These are phyloP conservation scores for Monoplex corrugatus DNA, from an alignment of 2,888 invertebrate species.

Conservation along the genomic window DNA sequence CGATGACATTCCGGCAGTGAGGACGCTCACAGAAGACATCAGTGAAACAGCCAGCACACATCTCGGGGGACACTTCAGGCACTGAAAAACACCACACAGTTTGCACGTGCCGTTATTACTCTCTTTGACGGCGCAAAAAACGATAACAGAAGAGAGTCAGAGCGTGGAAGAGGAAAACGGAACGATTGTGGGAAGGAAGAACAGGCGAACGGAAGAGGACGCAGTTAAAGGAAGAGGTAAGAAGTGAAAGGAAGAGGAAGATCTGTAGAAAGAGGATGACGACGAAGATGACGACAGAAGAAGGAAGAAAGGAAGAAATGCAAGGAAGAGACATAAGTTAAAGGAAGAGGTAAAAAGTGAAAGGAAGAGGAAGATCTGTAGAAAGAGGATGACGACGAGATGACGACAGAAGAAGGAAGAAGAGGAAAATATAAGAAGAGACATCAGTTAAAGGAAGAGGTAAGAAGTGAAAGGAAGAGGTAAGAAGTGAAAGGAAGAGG, in stretches of 20 bases:
- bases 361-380: not conserved
- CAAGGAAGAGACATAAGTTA: not conserved
- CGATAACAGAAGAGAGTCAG: no score
- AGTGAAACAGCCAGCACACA: conserved; percentile 40
- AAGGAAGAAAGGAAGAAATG: no score
- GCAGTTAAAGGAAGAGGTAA: no score
- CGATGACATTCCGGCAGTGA: conserved; percentile 34
- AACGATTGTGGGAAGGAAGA: no score
- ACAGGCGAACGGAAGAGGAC: no score
- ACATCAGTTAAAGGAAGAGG: not conserved
- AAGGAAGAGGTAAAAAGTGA: conserved; percentile 26
- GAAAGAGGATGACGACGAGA: not conserved
- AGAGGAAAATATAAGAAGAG: not conserved
- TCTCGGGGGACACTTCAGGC: conserved; percentile 38
- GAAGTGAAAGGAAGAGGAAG: no score
- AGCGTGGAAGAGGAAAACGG: no score
- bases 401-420: not conserved
- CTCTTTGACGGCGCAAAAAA: no score
- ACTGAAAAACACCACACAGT: conserved; percentile 16
- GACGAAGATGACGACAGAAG: not conserved
- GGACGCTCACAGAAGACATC: not conserved
- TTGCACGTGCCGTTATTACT: not conserved
- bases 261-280: not conserved
- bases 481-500: not conserved
- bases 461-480: no score